Conservation (phyloP, 2,888 invertebrate genomes). For the Nemotelus pantherinus region DNA sequence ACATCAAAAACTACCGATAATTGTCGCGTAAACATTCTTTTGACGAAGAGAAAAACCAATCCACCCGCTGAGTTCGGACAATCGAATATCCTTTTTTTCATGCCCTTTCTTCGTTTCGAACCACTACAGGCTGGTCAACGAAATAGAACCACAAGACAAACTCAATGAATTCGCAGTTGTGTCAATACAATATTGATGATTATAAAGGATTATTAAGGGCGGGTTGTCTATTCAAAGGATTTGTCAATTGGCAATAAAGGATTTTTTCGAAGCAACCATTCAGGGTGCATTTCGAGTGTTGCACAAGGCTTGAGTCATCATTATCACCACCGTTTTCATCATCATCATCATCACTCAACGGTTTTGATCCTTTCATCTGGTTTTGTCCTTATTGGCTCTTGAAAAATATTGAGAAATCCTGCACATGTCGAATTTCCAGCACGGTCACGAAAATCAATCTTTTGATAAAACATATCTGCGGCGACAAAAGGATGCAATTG, state of each 20-base stretch:
- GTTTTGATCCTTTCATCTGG: background rate
- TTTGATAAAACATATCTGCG: background rate
- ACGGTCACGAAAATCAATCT: background rate
- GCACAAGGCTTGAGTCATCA: slow-evolving; percentile 40
- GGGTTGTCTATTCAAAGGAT: background rate
- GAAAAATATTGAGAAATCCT: slow-evolving; percentile 7
- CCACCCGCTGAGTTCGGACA: slow-evolving; percentile 5
- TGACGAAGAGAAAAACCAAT: background rate
- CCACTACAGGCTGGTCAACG: background rate
- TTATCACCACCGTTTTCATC: background rate
- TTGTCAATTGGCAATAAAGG: slow-evolving; percentile 10
- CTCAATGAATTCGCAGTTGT: too few relatives aligned
- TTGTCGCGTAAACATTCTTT: slow-evolving; percentile 38
- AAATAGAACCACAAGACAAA: too few relatives aligned
- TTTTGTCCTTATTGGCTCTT: slow-evolving; percentile 14
- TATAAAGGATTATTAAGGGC: too few relatives aligned
- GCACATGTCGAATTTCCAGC: slow-evolving; percentile 10
- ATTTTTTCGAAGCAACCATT: background rate
- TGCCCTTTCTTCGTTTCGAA: background rate
- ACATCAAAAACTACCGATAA: slow-evolving; percentile 30
- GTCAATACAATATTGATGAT: too few relatives aligned
- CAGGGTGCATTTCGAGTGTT: background rate
- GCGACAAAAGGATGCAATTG: background rate
- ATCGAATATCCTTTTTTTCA: slow-evolving; percentile 10
- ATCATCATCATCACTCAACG: slow-evolving; percentile 1